Evolutionary conservation across 1,140 invertebrate species (phyloP), one percentile per base, ranked within the genome.

Genomic region (Drosophila obscura): DNA sequence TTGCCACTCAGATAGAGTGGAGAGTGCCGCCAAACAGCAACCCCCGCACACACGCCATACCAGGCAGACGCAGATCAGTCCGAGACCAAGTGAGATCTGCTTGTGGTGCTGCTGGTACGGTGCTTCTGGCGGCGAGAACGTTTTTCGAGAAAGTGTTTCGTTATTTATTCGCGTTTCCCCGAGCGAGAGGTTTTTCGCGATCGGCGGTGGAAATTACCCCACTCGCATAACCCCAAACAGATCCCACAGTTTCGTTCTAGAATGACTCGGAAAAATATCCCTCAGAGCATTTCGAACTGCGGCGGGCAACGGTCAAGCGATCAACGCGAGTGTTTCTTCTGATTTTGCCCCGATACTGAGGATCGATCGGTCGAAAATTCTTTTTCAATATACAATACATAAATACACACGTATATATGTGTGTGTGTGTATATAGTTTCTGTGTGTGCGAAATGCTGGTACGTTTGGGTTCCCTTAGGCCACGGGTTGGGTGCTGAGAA

Each of bases 231-330:
- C 19, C 31, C 9, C 31, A 4, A 2, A 35, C 9, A 35, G 9
- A 35, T 35, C 31, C 9, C 31, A 35, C 28, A 8, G 28, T 31
- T 35, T 35, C 63, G 63, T 65, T 64, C 56, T 72, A 56, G 48
- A 45, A 19, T 51, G 50, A 41, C 46, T 71, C 67, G 56, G 48
- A 44, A 41, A 58, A 48, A 56, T 52, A 82, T 84, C 68, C 77
- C 77, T 71, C 80, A 84, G 80, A 84, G 62, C 82, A 68, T 73
- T 66, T 63, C 68, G 82, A 84, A 58, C 74, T 63, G 74, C 68
- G 71, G 58, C 74, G 71, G 74, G 74, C 74, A 73, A 73, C 74
- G 71, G 74, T 57, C 57, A 49, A 59, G 45, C 73, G 60, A 71
- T 74, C 60, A 51, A 56, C 62, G 55, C 49, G 45, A 51, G 43